These are phyloP conservation scores for Avahi laniger DNA, from an alignment of 2,797 vertebrate genomes.

Conservation along the genomic window DNA sequence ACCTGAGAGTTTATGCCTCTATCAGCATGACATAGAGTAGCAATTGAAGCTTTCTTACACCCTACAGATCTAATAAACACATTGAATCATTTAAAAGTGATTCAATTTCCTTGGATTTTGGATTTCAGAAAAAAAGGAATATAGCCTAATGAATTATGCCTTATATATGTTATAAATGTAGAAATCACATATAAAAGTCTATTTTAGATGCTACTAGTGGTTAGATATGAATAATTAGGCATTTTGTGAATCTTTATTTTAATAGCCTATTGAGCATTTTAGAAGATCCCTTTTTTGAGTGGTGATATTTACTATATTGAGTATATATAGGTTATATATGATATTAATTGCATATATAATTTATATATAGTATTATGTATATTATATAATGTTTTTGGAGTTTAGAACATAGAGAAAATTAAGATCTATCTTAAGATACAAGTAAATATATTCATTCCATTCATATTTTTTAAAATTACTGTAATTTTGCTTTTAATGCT, in stretches of 20 bases:
- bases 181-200: slow-evolving; percentile 10
- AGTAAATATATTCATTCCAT: not conserved
- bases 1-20: slow-evolving; percentile 72
- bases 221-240: slow-evolving; percentile 20
- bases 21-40: slow-evolving; percentile 71
- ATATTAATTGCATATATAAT: not conserved
- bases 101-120: slow-evolving; percentile 66
- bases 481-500: slow-evolving; percentile 36
- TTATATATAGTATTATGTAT: not conserved
- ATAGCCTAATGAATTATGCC: slow-evolving; percentile 54
- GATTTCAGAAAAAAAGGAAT: slow-evolving; percentile 57
- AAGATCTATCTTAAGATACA: not conserved
- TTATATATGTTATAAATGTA: slow-evolving; percentile 42
- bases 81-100: slow-evolving; percentile 68
- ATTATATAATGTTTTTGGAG: not conserved
- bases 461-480: not conserved
- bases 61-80: slow-evolving; percentile 71
- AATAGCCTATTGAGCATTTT: slow-evolving; percentile 29
- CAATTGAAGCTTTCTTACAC: slow-evolving; percentile 70
- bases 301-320: not conserved
- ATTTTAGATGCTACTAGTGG: slow-evolving; percentile 27
- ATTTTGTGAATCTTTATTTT: slow-evolving; percentile 49
- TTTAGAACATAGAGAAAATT: not conserved
- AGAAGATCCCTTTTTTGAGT: not conserved
- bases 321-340: not conserved